phyloP scores from a whole-genome alignment of 1,140 invertebrate genomes.

The Drosophila suzukii region DNA sequence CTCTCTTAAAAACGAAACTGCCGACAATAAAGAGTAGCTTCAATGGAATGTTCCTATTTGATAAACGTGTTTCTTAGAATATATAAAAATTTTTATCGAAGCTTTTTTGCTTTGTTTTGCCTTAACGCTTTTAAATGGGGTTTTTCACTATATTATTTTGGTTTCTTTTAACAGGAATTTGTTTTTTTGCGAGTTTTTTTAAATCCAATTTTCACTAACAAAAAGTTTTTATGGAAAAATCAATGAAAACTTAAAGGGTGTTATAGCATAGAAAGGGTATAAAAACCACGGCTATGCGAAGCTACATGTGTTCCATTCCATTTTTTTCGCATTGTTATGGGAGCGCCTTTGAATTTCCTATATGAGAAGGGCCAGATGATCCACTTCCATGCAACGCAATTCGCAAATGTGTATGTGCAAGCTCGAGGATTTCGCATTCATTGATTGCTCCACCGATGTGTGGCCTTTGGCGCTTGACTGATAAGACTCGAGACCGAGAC shows the following conservation, averaged over 20 bases:
- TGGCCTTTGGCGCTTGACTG: conserved; percentile 36
- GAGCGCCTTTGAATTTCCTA: conserved; percentile 45
- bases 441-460: conserved; percentile 23
- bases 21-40: background rate
- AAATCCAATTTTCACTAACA: no score
- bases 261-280: background rate
- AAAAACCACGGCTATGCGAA: background rate
- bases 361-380: conserved; percentile 35
- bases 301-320: background rate
- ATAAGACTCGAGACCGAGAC: conserved; percentile 32
- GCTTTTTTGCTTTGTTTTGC: background rate
- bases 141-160: background rate
- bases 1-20: background rate
- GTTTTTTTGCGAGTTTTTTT: no score
- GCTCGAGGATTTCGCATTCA: conserved; percentile 8
- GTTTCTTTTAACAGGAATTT: no score
- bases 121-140: background rate
- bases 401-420: conserved; percentile 2
- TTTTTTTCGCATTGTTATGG: conserved; percentile 23
- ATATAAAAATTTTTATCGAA: background rate
- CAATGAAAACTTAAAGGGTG: no score
- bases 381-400: conserved; percentile 14
- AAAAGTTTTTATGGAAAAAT: no score
- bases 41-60: background rate
- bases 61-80: background rate